Percentiles rank a stretch among this genome's conserved stretches.
Evolutionary conservation across 1,140 invertebrate species (phyloP).

Genomic region (Cheumatopsyche charites): DNA sequence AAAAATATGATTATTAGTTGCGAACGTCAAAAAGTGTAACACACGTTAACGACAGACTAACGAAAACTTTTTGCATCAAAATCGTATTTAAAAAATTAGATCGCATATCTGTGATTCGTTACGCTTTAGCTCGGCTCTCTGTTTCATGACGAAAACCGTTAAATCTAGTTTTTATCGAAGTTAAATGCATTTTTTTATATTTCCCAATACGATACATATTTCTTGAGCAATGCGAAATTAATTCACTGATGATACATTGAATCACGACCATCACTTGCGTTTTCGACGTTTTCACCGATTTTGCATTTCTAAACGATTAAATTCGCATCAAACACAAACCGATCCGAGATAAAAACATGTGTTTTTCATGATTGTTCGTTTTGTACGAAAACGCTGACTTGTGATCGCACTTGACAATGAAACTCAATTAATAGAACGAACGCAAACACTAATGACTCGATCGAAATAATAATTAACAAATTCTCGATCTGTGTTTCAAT

Average conservation of each 20-base stretch:
- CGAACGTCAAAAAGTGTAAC: not conserved
- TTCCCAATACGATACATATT: no score
- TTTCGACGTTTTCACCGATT: slow-evolving; percentile 10
- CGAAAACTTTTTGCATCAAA: no score
- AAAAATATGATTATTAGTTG: no score
- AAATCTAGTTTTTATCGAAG: no score
- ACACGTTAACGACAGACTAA: no score
- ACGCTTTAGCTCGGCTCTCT: no score
- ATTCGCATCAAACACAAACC: not conserved
- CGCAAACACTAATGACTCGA: not conserved
- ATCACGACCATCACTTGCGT: not conserved
- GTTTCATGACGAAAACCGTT: no score
- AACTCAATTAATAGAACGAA: not conserved
- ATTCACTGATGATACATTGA: no score
- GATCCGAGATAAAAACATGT: not conserved
- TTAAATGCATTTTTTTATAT: no score
- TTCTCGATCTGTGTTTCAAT: not conserved
- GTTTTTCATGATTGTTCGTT: not conserved
- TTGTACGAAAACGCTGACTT: not conserved
- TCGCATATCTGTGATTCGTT: no score
- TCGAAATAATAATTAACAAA: not conserved
- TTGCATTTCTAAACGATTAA: slow-evolving; percentile 7
- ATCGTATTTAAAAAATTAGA: no score
- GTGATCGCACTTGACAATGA: slow-evolving; percentile 4
- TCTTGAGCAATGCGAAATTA: no score